Conservation (phyloP, 2,888 invertebrate species). For the Lordiphosa andalusiaca region DNA sequence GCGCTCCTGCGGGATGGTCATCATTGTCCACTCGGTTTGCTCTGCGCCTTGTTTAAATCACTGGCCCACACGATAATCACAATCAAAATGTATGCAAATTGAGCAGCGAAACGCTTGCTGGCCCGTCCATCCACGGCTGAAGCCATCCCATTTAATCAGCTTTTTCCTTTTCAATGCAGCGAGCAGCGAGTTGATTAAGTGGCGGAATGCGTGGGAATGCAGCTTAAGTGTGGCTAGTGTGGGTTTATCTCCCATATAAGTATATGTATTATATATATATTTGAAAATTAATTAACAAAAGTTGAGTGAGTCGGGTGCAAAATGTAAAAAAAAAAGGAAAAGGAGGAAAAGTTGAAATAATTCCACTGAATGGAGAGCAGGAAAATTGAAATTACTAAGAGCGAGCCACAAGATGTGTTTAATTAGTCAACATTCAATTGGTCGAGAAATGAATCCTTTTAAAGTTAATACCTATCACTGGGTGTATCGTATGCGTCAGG, state of each 20-base stretch:
- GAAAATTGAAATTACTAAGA: too few species aligned
- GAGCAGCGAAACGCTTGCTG: conserved; percentile 25
- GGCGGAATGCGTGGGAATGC: conserved; percentile 15
- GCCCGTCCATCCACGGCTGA: conserved; percentile 6
- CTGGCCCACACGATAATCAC: conserved; percentile 62
- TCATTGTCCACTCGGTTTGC: conserved; percentile 10
- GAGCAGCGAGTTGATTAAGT: conserved; percentile 30
- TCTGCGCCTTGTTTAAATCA: conserved; percentile 58
- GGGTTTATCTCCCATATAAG: conserved; percentile 2
- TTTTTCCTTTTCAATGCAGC: conserved; percentile 22
- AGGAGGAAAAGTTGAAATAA: conserved; percentile 30
- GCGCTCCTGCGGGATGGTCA: conserved; percentile 23
- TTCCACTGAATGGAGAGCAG: neutral
- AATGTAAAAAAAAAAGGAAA: conserved; percentile 39
- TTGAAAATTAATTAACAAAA: conserved; percentile 63
- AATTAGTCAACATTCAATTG: too few species aligned
- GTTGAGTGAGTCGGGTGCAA: conserved; percentile 36
- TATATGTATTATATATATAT: conserved; percentile 24
- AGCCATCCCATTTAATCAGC: conserved; percentile 63
- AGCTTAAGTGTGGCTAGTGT: conserved; percentile 15
- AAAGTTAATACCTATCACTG: too few species aligned
- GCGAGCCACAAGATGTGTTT: too few species aligned
- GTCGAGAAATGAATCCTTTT: too few species aligned
- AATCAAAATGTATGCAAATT: conserved; percentile 69
- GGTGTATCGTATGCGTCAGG: too few species aligned